Conservation (phyloP, 2,888 invertebrate genomes). For the Drosophila rellima region DNA sequence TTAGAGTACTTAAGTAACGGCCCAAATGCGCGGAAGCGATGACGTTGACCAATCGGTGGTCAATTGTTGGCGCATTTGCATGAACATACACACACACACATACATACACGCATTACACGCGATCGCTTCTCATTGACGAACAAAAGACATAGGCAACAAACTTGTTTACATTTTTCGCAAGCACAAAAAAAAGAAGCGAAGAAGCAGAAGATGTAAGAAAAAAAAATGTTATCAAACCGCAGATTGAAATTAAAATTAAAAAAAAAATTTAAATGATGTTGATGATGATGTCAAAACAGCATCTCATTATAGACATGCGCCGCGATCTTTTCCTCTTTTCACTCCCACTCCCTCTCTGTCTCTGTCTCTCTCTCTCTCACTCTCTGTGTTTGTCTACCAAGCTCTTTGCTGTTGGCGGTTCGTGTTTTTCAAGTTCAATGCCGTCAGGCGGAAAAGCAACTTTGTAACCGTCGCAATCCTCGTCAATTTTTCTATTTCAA, state of each 20-base stretch:
- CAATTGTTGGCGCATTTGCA: constrained; percentile 58
- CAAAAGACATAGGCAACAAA: constrained; percentile 80
- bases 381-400: too few species aligned
- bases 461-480: constrained; percentile 36
- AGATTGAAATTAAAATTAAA: constrained; percentile 38
- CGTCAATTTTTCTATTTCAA: constrained; percentile 35
- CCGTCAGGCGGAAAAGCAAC: constrained; percentile 73
- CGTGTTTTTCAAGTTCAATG: constrained; percentile 80
- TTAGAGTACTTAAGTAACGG: constrained; percentile 25
- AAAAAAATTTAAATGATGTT: constrained; percentile 58
- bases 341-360: not conserved
- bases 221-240: constrained; percentile 71
- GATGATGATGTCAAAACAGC: constrained; percentile 71
- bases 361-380: not conserved
- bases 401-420: constrained; percentile 20
- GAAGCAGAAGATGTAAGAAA: constrained; percentile 15
- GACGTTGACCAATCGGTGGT: constrained; percentile 48
- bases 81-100: constrained; percentile 6
- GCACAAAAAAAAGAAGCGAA: constrained; percentile 34
- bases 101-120: constrained; percentile 31
- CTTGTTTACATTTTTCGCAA: constrained; percentile 79
- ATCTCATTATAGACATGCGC: constrained; percentile 64
- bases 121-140: constrained; percentile 46
- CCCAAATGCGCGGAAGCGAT: constrained; percentile 56
- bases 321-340: constrained; percentile 4